These are phyloP conservation scores for Strongylocentrotus purpuratus DNA, from an alignment of 35 echinoderm and acorn worm species.

Conservation along the genomic window DNA sequence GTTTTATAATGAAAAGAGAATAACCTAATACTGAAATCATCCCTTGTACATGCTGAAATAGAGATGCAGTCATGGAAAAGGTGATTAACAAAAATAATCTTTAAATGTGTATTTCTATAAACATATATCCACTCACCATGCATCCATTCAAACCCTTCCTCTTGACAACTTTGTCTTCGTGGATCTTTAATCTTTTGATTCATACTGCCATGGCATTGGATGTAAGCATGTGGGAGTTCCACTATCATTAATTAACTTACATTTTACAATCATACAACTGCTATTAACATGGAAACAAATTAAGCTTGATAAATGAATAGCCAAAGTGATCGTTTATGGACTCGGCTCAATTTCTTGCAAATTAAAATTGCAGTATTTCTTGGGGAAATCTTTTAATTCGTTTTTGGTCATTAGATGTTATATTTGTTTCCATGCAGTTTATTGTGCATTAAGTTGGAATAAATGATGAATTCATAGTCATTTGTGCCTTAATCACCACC, in stretches of 20 bases:
- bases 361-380: not conserved
- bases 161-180: not conserved
- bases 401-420: constrained; percentile 19
- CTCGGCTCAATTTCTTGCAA: not conserved
- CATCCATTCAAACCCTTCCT: not conserved
- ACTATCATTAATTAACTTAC: constrained; percentile 12
- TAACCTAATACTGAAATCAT: too few species aligned
- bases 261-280: not conserved
- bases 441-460: constrained; percentile 16
- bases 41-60: too few species aligned
- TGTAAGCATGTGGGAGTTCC: not conserved
- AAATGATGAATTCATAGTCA: constrained; percentile 15
- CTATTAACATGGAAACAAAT: not conserved
- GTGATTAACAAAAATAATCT: too few species aligned
- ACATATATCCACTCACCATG: too few species aligned
- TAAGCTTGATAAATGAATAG: constrained; percentile 13
- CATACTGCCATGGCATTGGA: not conserved
- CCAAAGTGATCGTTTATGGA: not conserved
- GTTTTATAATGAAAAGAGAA: too few species aligned
- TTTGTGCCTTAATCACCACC: not conserved
- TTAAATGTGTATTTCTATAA: too few species aligned
- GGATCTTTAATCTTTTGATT: not conserved
- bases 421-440: not conserved
- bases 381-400: not conserved
- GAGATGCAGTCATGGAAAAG: too few species aligned